phyloP scores from a whole-genome alignment of 2,888 invertebrate genomes.

The Agrotis puta region DNA sequence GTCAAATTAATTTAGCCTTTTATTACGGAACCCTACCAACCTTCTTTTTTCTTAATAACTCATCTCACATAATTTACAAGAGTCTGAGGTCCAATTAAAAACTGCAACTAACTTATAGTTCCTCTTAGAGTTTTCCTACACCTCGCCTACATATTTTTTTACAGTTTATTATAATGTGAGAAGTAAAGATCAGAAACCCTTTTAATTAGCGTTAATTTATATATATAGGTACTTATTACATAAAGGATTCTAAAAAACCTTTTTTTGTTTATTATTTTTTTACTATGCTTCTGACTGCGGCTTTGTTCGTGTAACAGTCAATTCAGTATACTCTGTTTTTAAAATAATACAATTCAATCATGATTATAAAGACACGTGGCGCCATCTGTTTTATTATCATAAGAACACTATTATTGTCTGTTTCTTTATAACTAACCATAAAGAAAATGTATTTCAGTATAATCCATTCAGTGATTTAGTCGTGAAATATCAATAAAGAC shows the following conservation, averaged over 20 bases:
- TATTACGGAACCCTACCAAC: conserved; percentile 15
- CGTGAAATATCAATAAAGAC: no score
- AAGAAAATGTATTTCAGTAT: no score
- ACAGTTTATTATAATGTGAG: conserved; percentile 7
- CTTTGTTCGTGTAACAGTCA: no score
- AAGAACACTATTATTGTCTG: no score
- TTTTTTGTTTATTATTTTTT: background rate
- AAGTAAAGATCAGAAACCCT: background rate
- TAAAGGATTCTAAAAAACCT: background rate
- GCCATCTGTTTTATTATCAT: no score
- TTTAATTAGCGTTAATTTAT: background rate
- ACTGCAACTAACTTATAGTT: conserved; percentile 40
- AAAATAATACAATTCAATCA: no score
- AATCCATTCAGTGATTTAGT: no score
- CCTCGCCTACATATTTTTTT: conserved; percentile 37
- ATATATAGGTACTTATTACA: background rate
- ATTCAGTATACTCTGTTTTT: no score
- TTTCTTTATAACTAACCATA: no score
- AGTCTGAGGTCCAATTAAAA: conserved; percentile 47
- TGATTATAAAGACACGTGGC: no score
- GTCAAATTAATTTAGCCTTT: background rate
- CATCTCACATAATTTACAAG: conserved; percentile 10
- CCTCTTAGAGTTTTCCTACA: conserved; percentile 12
- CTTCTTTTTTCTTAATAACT: conserved; percentile 24
- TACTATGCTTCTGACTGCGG: no score